Percentiles rank a stretch among this genome's conserved stretches.
Conservation (phyloP, 2,888 invertebrate genomes). For the Drosophila imparisetae region DNA sequence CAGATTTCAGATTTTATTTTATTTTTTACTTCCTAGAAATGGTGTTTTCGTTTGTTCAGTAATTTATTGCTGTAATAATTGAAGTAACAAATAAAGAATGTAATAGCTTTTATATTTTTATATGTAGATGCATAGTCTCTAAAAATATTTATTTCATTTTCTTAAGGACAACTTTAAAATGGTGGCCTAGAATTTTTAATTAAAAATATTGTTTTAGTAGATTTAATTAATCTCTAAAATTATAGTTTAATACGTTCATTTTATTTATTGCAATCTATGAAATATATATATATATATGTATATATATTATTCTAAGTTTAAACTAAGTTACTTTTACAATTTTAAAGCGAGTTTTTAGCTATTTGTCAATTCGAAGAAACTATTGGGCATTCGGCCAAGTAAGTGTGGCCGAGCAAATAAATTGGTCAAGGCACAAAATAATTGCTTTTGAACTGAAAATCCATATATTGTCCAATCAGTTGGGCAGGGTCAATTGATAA, state of each 20-base stretch:
- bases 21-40: neutral
- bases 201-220: neutral
- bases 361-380: constrained; percentile 11
- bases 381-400: constrained; percentile 25
- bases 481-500: constrained; percentile 15
- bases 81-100: neutral
- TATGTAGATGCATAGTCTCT: neutral
- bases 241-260: neutral
- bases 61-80: neutral
- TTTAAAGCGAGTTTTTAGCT: neutral
- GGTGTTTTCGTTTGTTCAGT: neutral
- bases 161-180: neutral
- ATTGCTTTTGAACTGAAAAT: constrained; percentile 16
- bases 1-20: constrained; percentile 2
- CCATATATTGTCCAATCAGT: constrained; percentile 2
- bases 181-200: neutral
- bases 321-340: neutral
- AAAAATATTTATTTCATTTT: neutral
- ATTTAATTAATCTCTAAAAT: neutral
- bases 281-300: neutral
- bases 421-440: constrained; percentile 24
- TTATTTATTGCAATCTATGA: neutral
- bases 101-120: neutral
- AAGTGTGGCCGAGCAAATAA: constrained; percentile 8
- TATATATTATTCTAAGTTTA: neutral